Conservation (phyloP, 92 coral and sea anemone species). For the Muricea muricata region DNA sequence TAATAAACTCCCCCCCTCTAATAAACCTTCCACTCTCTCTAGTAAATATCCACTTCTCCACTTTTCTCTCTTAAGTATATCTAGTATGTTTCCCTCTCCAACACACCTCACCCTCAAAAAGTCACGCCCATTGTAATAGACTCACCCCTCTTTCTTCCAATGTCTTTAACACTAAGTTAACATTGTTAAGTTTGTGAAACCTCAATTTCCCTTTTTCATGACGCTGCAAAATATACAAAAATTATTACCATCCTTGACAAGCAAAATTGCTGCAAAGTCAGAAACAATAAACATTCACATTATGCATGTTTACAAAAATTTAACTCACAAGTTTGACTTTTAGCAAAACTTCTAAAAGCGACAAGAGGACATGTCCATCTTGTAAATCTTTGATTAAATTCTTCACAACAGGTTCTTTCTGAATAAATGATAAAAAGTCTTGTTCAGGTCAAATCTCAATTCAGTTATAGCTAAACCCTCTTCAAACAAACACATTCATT, state of each 20-base stretch:
- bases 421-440: neutral
- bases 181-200: conserved; percentile 86
- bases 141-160: conserved; percentile 86
- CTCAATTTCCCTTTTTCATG: conserved; percentile 90
- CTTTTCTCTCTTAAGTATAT: neutral
- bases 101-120: neutral
- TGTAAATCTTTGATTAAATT: conserved; percentile 76
- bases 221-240: conserved; percentile 52
- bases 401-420: conserved; percentile 73
- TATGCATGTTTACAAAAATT: too few species aligned
- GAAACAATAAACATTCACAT: too few species aligned
- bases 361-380: conserved; percentile 80
- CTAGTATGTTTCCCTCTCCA: too few species aligned
- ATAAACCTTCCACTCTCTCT: too few species aligned
- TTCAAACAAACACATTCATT: neutral
- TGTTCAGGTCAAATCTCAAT: neutral
- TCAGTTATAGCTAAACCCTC: neutral
- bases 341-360: conserved; percentile 79
- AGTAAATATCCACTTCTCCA: too few species aligned
- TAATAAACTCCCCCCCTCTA: too few species aligned
- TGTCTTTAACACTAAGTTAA: conserved; percentile 72
- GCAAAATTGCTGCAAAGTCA: too few species aligned
- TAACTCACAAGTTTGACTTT: conserved; percentile 72
- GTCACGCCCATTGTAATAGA: too few species aligned
- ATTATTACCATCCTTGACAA: too few species aligned